Evolutionary conservation across 2,797 vertebrate genomes (phyloP), one percentile per base, ranked within the genome.

Genomic region (Catamblyrhynchus diadema): DNA sequence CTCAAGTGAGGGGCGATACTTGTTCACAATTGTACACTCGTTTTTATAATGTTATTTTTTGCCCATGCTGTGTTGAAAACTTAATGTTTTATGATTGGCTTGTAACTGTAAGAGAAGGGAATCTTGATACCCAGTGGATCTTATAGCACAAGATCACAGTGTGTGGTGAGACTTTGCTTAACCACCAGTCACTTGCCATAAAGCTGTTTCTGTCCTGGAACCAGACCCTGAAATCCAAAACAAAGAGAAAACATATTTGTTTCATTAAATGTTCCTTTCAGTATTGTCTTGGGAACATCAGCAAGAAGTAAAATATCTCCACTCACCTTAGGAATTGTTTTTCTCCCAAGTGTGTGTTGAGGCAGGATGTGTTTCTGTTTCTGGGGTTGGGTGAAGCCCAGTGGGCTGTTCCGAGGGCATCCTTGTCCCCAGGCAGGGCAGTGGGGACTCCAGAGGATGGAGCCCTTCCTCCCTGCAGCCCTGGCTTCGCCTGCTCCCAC

Each of bases 381-480:
- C 22, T 89, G 59, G 25, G 10, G 9, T 2, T 24, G 41, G 19
- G 8, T 41, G 11, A 59, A 59, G 35, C 66, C 37, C 2, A 27
- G 4, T 0, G 2, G 20, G 18, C 67, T 86, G 32, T 75, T 35
- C 6, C 0, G 0, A n/a, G 67, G 51, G 33, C 64, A 37, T n/a
- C n/a, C n/a, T n/a, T n/a, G n/a, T n/a, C n/a, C n/a, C n/a, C n/a
- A n/a, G n/a, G n/a, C n/a, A n/a, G 67, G 51, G 33, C 64, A 37
- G 16, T 2, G 1, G 3, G 16, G 45, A 41, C 67, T 64, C 32
- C 32, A 41, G 45, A 6, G 39, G 48, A 62, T 50, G 22, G 3
- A 11, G 39, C 32, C 44, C n/a, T 39, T 81, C 27, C 51, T 59
- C 23, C 23, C 0, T 0, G 39, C 48, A 10, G 12, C 2, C 3